Evolutionary conservation across 2,113 vertebrate species (phyloP).

Genomic region (Vimba vimba): DNA sequence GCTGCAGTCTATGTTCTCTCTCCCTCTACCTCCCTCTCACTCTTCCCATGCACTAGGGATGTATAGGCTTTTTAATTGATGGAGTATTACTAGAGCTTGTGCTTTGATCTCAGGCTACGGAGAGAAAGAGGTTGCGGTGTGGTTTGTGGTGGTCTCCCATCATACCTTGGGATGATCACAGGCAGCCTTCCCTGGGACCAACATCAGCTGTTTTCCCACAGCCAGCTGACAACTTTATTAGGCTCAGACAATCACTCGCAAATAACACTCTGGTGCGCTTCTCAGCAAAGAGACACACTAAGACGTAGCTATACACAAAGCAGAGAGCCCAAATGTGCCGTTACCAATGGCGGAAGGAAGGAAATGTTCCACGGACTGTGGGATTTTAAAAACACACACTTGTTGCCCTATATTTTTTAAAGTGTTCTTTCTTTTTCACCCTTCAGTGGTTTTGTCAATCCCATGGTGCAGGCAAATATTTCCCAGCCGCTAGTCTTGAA

Average conservation of each 20-base stretch:
- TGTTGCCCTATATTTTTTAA: background rate
- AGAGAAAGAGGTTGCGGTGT: slow-evolving; percentile 72
- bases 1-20: background rate
- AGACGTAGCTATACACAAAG: background rate
- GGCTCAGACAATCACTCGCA: slow-evolving; percentile 63
- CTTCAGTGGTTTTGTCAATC: slow-evolving; percentile 27
- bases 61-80: slow-evolving; percentile 72
- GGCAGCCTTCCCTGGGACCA: slow-evolving; percentile 82
- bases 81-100: slow-evolving; percentile 72
- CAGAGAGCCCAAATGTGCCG: background rate
- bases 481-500: background rate
- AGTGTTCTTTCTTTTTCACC: background rate
- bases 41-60: slow-evolving; percentile 46
- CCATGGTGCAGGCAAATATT: background rate
- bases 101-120: slow-evolving; percentile 83
- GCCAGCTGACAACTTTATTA: slow-evolving; percentile 96
- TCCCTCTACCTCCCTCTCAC: background rate
- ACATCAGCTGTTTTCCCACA: slow-evolving; percentile 81
- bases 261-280: slow-evolving; percentile 39
- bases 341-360: background rate
- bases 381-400: slow-evolving; percentile 9
- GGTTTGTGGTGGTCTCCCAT: slow-evolving; percentile 92
- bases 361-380: background rate
- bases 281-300: background rate
- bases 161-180: slow-evolving; percentile 82